Conservation (phyloP, 2,888 invertebrate species). For the Eupithecia pulchellata region DNA sequence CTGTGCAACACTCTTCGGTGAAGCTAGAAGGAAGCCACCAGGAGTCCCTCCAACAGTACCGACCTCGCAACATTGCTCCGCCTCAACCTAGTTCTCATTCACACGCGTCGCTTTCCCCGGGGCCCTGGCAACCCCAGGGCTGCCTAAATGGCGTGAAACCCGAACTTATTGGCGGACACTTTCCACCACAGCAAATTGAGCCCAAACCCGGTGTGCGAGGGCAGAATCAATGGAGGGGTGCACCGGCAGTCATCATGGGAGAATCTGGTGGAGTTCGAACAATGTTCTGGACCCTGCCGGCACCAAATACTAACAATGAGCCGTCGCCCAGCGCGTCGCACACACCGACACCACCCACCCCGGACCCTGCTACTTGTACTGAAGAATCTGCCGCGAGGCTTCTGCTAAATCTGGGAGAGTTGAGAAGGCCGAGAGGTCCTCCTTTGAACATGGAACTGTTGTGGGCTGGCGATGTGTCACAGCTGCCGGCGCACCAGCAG, state of each 20-base stretch:
- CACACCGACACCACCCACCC: constrained; percentile 84
- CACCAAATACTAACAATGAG: constrained; percentile 82
- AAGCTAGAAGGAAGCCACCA: constrained; percentile 71
- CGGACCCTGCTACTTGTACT: constrained; percentile 80
- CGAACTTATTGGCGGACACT: constrained; percentile 90
- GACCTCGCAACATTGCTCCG: constrained; percentile 73
- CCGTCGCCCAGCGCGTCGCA: constrained; percentile 81
- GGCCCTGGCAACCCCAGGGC: constrained; percentile 85
- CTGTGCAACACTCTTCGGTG: constrained; percentile 76
- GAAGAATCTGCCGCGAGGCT: constrained; percentile 89
- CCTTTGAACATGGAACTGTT: constrained; percentile 96
- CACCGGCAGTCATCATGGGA: constrained; percentile 96
- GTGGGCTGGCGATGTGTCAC: constrained; percentile 95
- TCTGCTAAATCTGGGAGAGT: constrained; percentile 90
- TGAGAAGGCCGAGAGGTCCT: constrained; percentile 86
- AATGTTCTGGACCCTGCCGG: constrained; percentile 88
- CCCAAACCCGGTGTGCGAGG: constrained; percentile 72
- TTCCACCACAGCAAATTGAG: constrained; percentile 79
- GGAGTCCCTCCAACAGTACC: constrained; percentile 69
- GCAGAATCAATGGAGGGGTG: constrained; percentile 84
- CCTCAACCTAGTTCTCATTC: constrained; percentile 76
- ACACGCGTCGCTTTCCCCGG: constrained; percentile 69
- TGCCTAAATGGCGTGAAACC: constrained; percentile 92
- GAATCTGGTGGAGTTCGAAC: constrained; percentile 94
- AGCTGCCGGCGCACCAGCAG: constrained; percentile 93